These are phyloP conservation scores for Hesperophylax magnus DNA, from an alignment of 1,140 invertebrate species.

Conservation along the genomic window DNA sequence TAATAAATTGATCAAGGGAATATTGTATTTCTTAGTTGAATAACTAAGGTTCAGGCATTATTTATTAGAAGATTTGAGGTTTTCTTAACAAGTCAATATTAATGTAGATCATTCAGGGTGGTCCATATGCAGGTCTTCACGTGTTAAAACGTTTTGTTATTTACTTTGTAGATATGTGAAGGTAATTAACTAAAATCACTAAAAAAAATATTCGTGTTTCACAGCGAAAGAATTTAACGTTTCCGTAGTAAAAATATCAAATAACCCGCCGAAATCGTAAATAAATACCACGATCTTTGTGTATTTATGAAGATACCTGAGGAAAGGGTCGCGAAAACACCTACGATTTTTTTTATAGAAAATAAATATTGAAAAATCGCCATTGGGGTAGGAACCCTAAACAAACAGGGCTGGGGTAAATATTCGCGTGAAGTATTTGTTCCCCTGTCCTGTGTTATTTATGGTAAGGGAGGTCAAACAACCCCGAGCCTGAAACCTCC, in stretches of 20 bases:
- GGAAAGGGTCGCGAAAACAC: constrained; percentile 27
- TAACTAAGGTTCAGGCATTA: too few species aligned
- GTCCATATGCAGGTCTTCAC: too few species aligned
- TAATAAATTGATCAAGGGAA: too few species aligned
- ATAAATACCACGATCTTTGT: neutral
- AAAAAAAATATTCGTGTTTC: too few species aligned
- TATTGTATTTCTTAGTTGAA: too few species aligned
- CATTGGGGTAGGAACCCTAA: constrained; percentile 50
- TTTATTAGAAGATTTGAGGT: too few species aligned
- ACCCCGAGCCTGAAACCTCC: neutral
- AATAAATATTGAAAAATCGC: constrained; percentile 51
- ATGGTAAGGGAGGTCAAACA: constrained; percentile 36
- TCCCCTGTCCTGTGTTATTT: constrained; percentile 45
- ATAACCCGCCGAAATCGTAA: constrained; percentile 17
- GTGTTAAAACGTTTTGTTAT: too few species aligned
- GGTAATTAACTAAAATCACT: too few species aligned
- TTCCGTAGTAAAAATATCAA: constrained; percentile 19
- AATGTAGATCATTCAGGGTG: too few species aligned
- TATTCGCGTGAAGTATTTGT: constrained; percentile 54
- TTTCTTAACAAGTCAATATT: too few species aligned
- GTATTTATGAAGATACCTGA: constrained; percentile 9
- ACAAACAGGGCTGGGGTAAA: constrained; percentile 50
- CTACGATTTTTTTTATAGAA: constrained; percentile 40
- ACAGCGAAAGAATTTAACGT: too few species aligned
- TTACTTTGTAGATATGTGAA: too few species aligned